These are phyloP conservation scores for Gambusia affinis DNA, from an alignment of 2,113 vertebrate species.

Conservation along the genomic window DNA sequence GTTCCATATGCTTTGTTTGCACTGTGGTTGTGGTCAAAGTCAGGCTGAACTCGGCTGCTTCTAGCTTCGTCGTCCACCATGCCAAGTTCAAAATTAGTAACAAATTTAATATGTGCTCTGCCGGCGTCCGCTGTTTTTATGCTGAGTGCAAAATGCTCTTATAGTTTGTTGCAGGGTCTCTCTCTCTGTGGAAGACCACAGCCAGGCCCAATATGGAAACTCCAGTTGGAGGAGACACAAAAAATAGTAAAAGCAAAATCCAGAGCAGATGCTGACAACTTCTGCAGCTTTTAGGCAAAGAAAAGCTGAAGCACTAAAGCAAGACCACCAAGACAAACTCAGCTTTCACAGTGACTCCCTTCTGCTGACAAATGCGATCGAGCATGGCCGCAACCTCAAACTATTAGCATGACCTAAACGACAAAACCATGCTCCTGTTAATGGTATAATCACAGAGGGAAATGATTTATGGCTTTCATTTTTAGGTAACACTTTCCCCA, in stretches of 20 bases:
- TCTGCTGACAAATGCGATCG: constrained; percentile 47
- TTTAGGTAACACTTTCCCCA: constrained; percentile 78
- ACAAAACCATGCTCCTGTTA: constrained; percentile 82
- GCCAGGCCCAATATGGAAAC: constrained; percentile 83
- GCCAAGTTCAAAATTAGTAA: constrained; percentile 94
- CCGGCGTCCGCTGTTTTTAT: constrained; percentile 81
- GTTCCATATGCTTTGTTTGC: constrained; percentile 87
- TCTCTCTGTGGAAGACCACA: constrained; percentile 83
- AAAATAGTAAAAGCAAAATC: constrained; percentile 50
- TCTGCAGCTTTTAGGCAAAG: constrained; percentile 43
- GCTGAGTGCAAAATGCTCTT: constrained; percentile 84
- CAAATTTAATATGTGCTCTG: constrained; percentile 89
- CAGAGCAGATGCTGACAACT: constrained; percentile 79
- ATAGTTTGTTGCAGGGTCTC: constrained; percentile 85
- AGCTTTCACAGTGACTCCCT: constrained; percentile 57
- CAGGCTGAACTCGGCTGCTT: constrained; percentile 76
- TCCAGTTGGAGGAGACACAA: constrained; percentile 70
- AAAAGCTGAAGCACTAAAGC: constrained; percentile 42
- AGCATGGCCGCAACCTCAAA: constrained; percentile 70
- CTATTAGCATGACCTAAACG: constrained; percentile 80
- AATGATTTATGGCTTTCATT: constrained; percentile 84
- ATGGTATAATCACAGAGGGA: constrained; percentile 77
- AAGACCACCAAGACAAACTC: constrained; percentile 64
- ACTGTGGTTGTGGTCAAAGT: constrained; percentile 83
- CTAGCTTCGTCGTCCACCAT: constrained; percentile 79